These are phyloP conservation scores for Nestor notabilis DNA, from an alignment of 2,113 vertebrate species.

Conservation along the genomic window DNA sequence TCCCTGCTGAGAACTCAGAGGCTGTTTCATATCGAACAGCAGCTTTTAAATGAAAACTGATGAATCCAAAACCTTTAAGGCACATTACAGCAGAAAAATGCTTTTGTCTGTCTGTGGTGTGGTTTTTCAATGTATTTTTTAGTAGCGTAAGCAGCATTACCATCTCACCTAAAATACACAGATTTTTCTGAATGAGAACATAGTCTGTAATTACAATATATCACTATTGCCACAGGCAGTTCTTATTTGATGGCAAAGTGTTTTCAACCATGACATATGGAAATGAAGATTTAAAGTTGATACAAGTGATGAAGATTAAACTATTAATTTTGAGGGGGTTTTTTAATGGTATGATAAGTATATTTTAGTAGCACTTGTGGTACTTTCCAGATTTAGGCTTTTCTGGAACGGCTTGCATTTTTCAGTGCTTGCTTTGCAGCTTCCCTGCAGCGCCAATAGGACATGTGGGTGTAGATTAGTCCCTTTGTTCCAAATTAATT, in stretches of 20 bases:
- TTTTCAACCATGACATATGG: not conserved
- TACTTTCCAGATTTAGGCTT: not conserved
- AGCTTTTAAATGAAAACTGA: not conserved
- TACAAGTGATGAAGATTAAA: not conserved
- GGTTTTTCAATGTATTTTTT: not conserved
- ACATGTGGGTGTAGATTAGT: not conserved
- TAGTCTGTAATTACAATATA: not conserved
- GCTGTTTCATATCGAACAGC: not conserved
- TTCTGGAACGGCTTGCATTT: constrained; percentile 35
- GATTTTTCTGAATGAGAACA: not conserved
- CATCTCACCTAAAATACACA: not conserved
- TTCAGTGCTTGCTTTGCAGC: constrained; percentile 52
- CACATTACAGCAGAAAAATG: not conserved
- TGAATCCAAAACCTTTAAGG: not conserved
- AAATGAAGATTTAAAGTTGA: not conserved
- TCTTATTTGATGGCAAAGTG: not conserved
- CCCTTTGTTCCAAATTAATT: constrained; percentile 9
- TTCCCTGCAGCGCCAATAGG: not conserved
- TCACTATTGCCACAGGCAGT: not conserved
- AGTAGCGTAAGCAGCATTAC: not conserved
- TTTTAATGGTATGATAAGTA: not conserved
- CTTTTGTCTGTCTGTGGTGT: not conserved
- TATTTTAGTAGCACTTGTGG: not conserved
- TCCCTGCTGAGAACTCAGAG: not conserved
- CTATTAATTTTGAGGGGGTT: not conserved